Percentiles rank a stretch among this genome's conserved stretches.
Conservation (phyloP, 2,888 invertebrate genomes). For the Fragum sueziense region DNA sequence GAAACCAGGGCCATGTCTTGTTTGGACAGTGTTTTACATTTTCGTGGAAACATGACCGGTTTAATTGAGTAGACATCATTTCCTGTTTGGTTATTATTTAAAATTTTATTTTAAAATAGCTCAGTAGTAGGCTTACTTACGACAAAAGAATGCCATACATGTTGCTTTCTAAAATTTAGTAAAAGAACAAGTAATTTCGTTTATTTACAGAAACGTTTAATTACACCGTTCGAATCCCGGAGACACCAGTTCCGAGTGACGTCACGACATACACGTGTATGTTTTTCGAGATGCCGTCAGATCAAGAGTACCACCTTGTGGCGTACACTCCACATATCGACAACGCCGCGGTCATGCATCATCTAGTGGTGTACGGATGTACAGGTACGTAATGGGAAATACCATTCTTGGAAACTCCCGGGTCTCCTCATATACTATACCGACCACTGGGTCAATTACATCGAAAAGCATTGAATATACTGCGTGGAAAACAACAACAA, state of each 20-base stretch:
- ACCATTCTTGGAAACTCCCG: too few species aligned
- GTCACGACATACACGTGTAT: slow-evolving; percentile 64
- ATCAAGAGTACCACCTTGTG: slow-evolving; percentile 61
- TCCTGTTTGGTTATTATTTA: not conserved
- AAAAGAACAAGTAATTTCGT: too few species aligned
- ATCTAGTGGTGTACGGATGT: slow-evolving; percentile 64
- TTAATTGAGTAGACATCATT: too few species aligned
- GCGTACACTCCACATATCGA: slow-evolving; percentile 60
- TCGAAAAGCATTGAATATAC: too few species aligned
- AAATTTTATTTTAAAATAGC: not conserved
- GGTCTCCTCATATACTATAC: too few species aligned
- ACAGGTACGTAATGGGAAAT: slow-evolving; percentile 2
- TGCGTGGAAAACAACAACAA: too few species aligned
- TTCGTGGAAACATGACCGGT: not conserved
- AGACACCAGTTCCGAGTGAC: slow-evolving; percentile 51
- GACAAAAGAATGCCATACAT: too few species aligned
- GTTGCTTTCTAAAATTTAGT: not conserved
- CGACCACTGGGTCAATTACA: too few species aligned
- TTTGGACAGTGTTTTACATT: not conserved
- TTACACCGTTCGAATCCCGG: slow-evolving; percentile 45
- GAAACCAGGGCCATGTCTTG: too few species aligned
- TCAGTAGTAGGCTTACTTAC: not conserved
- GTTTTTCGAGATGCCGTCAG: slow-evolving; percentile 51
- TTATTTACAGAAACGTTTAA: slow-evolving; percentile 52
- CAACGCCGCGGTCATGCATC: slow-evolving; percentile 64